Evolutionary conservation across 2,113 vertebrate genomes (phyloP), one percentile per base, ranked within the genome.

Genomic region (Pogona vitticeps): DNA sequence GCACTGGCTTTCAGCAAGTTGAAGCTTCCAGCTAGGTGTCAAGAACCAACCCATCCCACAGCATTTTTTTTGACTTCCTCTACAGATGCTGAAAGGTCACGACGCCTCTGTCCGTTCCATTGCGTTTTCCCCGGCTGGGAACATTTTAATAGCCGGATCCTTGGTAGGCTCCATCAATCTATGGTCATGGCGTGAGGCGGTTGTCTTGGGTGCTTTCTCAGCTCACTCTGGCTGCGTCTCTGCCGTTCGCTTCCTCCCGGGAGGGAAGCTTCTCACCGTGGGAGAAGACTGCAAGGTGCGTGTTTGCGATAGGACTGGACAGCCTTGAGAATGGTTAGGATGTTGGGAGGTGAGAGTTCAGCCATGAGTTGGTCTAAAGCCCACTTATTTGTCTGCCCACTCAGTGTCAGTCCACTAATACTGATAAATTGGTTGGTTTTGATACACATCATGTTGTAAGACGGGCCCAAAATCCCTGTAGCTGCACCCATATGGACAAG

Each of bases 281-380:
- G 97, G 98, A 85, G 93, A 97, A 1, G 98, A 98, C 81, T 90
- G 95, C 91, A 96, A 89, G 95, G 98, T 98, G 91, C 28, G 12
- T 67, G 67, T 9, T 1, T 17, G 6, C 7, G 5, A 3, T 12
- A 3, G 5, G 46, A 5, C 3, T 26, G 28, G 56, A 10, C 40
- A 7, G 7, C 3, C 36, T 36, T 63, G 13, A 33, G 36, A 14
- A 5, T 28, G 28, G 14, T n/a, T 46, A 21, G 65, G 65, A 87
- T 80, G 18, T 6, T 31, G 1, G 8, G 58, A 9, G 46, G 38
- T n/a, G 10, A 79, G 58, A 10, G 3, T 10, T 36, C 20, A n/a
- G 17, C 28, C 6, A 4, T 76, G 28, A 36, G 40, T 38, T 73
- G n/a, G n/a, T n/a, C n/a, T n/a, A n/a, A n/a, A n/a, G n/a, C n/a